Evolutionary conservation across 2,888 invertebrate species (phyloP).

Genomic region (Lasioglossum zephyrum): DNA sequence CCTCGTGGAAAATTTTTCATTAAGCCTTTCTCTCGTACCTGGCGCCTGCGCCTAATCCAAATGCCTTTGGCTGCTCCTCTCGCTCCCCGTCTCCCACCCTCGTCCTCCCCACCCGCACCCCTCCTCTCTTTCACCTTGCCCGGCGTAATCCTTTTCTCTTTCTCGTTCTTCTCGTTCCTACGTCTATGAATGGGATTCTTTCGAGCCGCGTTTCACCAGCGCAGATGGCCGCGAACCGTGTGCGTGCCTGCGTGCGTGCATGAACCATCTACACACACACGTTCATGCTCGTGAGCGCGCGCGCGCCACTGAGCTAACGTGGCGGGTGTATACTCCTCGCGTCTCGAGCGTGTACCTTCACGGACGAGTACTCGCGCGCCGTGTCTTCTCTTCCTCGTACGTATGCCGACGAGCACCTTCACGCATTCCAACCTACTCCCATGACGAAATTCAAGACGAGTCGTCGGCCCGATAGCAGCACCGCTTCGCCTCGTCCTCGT

Average conservation of each 20-base stretch:
- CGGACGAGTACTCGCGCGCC: slow-evolving; percentile 44
- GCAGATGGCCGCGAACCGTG: slow-evolving; percentile 17
- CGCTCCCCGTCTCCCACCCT: slow-evolving; percentile 11
- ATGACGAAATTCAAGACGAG: slow-evolving; percentile 77
- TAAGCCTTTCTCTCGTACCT: slow-evolving; percentile 77
- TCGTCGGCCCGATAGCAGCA: slow-evolving; percentile 65
- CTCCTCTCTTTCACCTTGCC: slow-evolving; percentile 52
- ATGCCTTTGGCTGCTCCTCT: slow-evolving; percentile 47
- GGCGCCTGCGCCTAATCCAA: slow-evolving; percentile 77
- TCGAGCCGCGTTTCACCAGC: slow-evolving; percentile 67
- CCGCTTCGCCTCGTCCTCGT: slow-evolving; percentile 6
- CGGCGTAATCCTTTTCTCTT: slow-evolving; percentile 56
- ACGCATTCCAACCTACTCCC: slow-evolving; percentile 81
- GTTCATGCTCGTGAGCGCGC: not conserved
- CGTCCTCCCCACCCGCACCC: slow-evolving; percentile 1
- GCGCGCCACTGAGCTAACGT: not conserved
- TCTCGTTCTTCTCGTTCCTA: slow-evolving; percentile 69
- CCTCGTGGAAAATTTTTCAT: slow-evolving; percentile 77
- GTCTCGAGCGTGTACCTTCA: slow-evolving; percentile 25
- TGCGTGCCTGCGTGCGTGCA: not conserved
- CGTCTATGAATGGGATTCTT: slow-evolving; percentile 81
- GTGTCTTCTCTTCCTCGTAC: slow-evolving; percentile 45
- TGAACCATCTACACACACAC: not conserved
- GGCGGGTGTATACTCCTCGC: not conserved
- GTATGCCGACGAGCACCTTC: slow-evolving; percentile 66